Base-by-base conservation (phyloP, 2,113 vertebrate genomes). In the Ochotona curzoniae region DNA sequence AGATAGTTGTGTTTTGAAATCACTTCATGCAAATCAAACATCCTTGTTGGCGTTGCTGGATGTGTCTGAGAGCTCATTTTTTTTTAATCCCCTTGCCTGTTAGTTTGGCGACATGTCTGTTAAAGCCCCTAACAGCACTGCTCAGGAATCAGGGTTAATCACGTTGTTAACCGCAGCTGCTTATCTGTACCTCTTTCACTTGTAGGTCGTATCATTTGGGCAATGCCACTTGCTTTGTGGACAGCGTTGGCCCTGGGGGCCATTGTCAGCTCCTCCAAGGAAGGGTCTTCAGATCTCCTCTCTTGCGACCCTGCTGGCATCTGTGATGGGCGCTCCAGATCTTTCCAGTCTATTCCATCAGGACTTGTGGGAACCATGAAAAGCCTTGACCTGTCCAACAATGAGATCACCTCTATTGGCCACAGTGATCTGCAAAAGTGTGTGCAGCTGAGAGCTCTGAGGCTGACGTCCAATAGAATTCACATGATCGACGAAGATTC, bases 381-480 rank as follows among this genome's bases (percentile, higher is more conserved):
- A 1, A 28, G 32, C 20, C 97, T 99, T 2, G 95, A 99, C 84
- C 93, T 99, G 74, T 96, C 99, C 32, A 95, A 97, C 90, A 99
- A 99, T 61, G 35, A 88, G 51, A 98, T 99, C 49, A 47, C 96
- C 49, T 89, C 4, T 7, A 71, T 99, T 32, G 51, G 13, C 21
- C 87, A 94, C 1, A 90, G 35, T 5, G 98, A 99, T 79, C 96
- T 99, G 79, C 94, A 54, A 66, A 51, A 4, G 0, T 98, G 97
- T 51, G 95, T 93, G 57, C 96, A 97, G 57, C 97, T 99, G 71
- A 86, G 57, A 94, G 28, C 18, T 13, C 97, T 99, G 82, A 88
- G 96, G 44, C 83, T 99, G 87, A 97, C 91, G 18, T 93, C 74
- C 87, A 99, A 98, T 38, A 0, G 60, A 60, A 98, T 99, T 89